Conservation (phyloP, 2,888 invertebrate genomes). For the Amphipoea oculea region DNA sequence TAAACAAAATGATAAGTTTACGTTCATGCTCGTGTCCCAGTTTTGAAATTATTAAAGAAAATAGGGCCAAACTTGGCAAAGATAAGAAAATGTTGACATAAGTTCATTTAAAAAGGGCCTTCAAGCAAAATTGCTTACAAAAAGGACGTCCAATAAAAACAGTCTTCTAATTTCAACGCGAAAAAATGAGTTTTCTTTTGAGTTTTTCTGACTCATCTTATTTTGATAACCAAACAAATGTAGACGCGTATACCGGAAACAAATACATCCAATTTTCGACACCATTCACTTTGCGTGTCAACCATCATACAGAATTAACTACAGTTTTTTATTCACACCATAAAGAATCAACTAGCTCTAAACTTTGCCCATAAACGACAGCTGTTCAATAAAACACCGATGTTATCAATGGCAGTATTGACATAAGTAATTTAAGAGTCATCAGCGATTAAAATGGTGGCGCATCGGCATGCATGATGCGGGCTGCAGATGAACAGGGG, state of each 20-base stretch:
- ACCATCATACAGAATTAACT: background rate
- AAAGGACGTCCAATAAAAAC: slow-evolving; percentile 7
- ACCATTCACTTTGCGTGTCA: background rate
- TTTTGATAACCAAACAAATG: slow-evolving; percentile 2
- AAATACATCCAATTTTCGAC: background rate
- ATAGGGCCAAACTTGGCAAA: slow-evolving; percentile 17
- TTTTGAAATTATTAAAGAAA: slow-evolving; percentile 54
- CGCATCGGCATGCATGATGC: slow-evolving; percentile 79
- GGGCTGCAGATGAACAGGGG: slow-evolving; percentile 80
- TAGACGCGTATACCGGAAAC: background rate
- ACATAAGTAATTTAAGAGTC: slow-evolving; percentile 74
- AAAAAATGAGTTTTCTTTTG: background rate
- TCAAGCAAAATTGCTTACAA: slow-evolving; percentile 2
- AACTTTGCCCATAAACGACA: slow-evolving; percentile 44
- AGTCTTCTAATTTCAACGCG: slow-evolving; percentile 2
- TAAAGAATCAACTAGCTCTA: slow-evolving; percentile 7
- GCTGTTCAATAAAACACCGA: slow-evolving; percentile 50
- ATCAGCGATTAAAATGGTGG: slow-evolving; percentile 78
- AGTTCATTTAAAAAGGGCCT: slow-evolving; percentile 30
- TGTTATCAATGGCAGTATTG: slow-evolving; percentile 63
- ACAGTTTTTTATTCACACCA: slow-evolving; percentile 25
- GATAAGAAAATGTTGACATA: slow-evolving; percentile 50
- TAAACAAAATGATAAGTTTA: slow-evolving; percentile 53
- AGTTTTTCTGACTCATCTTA: background rate
- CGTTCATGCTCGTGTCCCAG: slow-evolving; percentile 38